Percentiles rank a stretch among this genome's conserved stretches.
Evolutionary conservation across 53 echinoderm and acorn worm genomes (phyloP).

Genomic region (Patiria pectinifera): DNA sequence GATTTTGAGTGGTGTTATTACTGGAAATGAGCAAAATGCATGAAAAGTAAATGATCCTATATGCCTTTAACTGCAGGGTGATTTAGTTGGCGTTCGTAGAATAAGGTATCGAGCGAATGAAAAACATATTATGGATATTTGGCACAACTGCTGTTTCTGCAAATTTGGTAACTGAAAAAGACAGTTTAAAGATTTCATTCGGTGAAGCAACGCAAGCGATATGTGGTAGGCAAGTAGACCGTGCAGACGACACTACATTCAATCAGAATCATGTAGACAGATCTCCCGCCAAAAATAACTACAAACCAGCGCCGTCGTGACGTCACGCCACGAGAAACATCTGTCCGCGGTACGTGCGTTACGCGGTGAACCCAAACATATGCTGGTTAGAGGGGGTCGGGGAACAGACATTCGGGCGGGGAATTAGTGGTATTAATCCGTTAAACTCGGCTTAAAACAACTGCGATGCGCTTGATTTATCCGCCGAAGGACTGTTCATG

Average conservation of each 20-base stretch:
- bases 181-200: no score
- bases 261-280: not conserved
- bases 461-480: slow-evolving; percentile 28
- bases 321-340: slow-evolving; percentile 32
- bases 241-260: not conserved
- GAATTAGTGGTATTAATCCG: slow-evolving; percentile 34
- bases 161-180: no score
- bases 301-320: not conserved
- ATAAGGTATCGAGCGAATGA: no score
- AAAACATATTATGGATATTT: no score
- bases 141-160: no score
- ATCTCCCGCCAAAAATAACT: slow-evolving; percentile 23
- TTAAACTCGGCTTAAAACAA: slow-evolving; percentile 35
- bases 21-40: no score
- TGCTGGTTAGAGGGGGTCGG: not conserved
- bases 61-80: no score
- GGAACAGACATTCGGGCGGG: slow-evolving; percentile 19
- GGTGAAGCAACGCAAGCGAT: no score
- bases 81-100: no score
- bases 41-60: no score
- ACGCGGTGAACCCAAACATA: not conserved
- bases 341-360: slow-evolving; percentile 21
- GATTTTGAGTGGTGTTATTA: no score
- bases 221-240: no score
- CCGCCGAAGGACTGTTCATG: not conserved